These are phyloP conservation scores for Okapia johnstoni DNA, from an alignment of 2,113 vertebrate species.

Conservation along the genomic window DNA sequence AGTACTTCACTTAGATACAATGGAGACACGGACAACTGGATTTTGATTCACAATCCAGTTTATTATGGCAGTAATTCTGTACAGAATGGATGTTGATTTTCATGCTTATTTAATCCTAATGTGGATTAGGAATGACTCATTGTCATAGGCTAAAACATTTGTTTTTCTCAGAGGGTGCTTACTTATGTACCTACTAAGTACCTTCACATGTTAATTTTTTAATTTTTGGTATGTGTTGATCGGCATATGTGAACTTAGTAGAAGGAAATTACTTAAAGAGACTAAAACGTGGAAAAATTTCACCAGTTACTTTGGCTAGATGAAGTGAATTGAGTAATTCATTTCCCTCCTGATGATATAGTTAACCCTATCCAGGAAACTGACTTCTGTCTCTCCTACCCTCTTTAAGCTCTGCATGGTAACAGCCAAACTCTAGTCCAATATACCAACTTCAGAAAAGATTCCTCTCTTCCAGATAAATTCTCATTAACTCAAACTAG, in stretches of 20 bases:
- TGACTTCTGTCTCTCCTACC: not conserved
- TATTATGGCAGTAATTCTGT: not conserved
- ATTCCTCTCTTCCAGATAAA: not conserved
- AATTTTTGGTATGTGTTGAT: not conserved
- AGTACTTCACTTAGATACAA: not conserved
- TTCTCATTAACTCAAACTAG: not conserved
- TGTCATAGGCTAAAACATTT: not conserved
- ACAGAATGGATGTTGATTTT: not conserved
- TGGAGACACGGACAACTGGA: not conserved
- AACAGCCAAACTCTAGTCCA: not conserved
- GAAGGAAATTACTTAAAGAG: slow-evolving; percentile 36
- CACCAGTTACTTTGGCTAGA: not conserved
- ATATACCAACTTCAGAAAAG: not conserved
- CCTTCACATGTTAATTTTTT: not conserved
- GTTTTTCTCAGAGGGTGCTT: slow-evolving; percentile 22
- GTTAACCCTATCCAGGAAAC: not conserved
- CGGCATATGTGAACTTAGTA: not conserved
- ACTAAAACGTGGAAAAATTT: not conserved
- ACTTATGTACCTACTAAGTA: not conserved
- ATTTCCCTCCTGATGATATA: not conserved
- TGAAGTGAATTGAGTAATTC: not conserved
- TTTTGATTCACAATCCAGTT: slow-evolving; percentile 33
- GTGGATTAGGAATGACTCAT: slow-evolving; percentile 32
- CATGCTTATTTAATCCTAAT: slow-evolving; percentile 20
- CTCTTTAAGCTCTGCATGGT: not conserved